phyloP scores from a whole-genome alignment of 1,140 invertebrate species.

The Leguminivora glycinivorella region DNA sequence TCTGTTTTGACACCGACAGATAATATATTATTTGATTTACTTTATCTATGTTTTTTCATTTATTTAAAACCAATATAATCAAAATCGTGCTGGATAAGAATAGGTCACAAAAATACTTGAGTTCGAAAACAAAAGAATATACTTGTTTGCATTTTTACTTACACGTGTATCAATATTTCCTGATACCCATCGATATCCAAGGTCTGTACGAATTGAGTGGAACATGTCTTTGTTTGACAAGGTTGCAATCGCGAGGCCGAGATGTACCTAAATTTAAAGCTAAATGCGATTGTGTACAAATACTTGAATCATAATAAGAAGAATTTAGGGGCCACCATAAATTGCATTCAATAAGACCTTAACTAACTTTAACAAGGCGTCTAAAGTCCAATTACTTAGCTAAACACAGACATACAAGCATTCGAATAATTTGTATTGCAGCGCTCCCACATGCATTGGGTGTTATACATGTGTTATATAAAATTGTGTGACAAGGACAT shows the following conservation, averaged over 20 bases:
- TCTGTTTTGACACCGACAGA: no score
- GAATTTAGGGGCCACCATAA: conserved; percentile 23
- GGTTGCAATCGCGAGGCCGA: conserved; percentile 49
- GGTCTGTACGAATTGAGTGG: conserved; percentile 47
- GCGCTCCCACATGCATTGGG: no score
- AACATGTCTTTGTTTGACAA: conserved; percentile 56
- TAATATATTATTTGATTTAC: no score
- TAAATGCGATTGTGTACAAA: conserved; percentile 22
- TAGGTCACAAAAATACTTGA: not conserved
- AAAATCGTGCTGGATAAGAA: no score
- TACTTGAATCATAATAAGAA: conserved; percentile 24
- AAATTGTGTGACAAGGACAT: no score
- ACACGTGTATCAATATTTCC: conserved; percentile 47
- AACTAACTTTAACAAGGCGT: conserved; percentile 9
- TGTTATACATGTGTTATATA: no score
- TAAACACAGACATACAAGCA: not conserved
- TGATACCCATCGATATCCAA: conserved; percentile 65
- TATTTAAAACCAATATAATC: no score
- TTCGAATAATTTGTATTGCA: not conserved
- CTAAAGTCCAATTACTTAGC: conserved; percentile 33
- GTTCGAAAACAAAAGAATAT: not conserved
- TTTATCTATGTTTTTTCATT: no score
- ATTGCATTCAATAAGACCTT: not conserved
- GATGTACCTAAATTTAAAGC: conserved; percentile 25
- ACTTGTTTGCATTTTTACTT: not conserved